phyloP scores from a whole-genome alignment of 2,888 invertebrate genomes.

The Melanchra persicariae region DNA sequence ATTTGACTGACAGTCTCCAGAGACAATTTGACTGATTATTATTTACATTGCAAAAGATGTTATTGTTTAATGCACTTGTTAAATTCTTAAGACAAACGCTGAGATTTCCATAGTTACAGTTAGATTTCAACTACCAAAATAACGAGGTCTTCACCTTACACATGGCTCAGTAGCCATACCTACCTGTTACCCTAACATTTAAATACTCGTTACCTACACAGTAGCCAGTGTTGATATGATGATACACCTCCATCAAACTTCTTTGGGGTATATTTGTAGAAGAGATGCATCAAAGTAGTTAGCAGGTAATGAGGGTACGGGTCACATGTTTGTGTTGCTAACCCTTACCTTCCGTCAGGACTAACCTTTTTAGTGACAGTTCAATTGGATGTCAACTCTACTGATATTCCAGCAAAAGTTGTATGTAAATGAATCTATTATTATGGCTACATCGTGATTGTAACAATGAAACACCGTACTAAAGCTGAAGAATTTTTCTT shows the following conservation, averaged over 20 bases:
- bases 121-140: neutral
- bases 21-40: neutral
- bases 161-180: neutral
- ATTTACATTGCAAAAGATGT: no score
- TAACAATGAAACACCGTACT: neutral
- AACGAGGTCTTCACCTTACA: neutral
- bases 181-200: neutral
- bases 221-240: neutral
- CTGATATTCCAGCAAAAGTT: neutral
- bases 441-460: neutral
- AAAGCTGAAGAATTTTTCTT: neutral
- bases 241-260: constrained; percentile 13
- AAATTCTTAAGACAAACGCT: no score
- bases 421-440: neutral
- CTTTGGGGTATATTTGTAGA: constrained; percentile 41
- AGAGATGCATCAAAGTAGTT: constrained; percentile 57
- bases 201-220: neutral
- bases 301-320: constrained; percentile 51
- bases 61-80: no score
- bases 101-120: neutral
- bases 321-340: constrained; percentile 46
- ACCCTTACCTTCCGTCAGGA: constrained; percentile 22
- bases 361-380: constrained; percentile 49
- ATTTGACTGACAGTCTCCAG: neutral
- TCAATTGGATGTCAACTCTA: constrained; percentile 14